Base-by-base conservation (phyloP, 2,113 vertebrate species). In the Megaceryle maxima region DNA sequence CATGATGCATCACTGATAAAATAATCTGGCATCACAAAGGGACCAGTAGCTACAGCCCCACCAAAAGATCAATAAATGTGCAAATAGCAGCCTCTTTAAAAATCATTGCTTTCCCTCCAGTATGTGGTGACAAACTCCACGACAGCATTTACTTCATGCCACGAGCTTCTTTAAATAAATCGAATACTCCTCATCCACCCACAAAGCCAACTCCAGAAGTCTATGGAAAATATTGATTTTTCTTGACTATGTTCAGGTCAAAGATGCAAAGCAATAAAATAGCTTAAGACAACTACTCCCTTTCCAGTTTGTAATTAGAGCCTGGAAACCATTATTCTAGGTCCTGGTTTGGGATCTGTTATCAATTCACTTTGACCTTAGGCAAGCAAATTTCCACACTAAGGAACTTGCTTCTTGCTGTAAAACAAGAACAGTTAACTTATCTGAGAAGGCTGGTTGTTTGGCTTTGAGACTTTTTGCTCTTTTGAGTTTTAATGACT, bases 191-290 rank as follows among this genome's bases (percentile, higher is more conserved):
- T 74, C 80, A 92, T 68, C 74, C 63, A 80, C 77, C 77, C 83
- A 83, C 80, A 89, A 92, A 91, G 77, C 69, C 86, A 90, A 15
- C 81, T 89, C n/a, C 67, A 67, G 37, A 83, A 94, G 53, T 87
- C 93, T 85, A 51, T 51, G 83, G 92, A 89, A 96, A 86, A 93
- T 55, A 96, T 56, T 93, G 96, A 97, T 96, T 94, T 92, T 87
- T 74, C 94, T 87, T 83, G 69, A 82, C 88, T 66, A 82, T 3
- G 51, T 89, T 90, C 73, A 91, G 93, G 91, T 96, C 83, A 97
- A 94, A 88, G 83, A 85, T n/a, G 44, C 50, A 89, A 88, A 22
- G 72, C 76, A 96, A 93, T 88, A 95, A 92, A 95, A 85, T 50
- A 88, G 77, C 50, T 90, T 66, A 78, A 92, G 90, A 95, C 51